Evolutionary conservation across 2,797 vertebrate species (phyloP).

Genomic region (Caiman crocodilus): DNA sequence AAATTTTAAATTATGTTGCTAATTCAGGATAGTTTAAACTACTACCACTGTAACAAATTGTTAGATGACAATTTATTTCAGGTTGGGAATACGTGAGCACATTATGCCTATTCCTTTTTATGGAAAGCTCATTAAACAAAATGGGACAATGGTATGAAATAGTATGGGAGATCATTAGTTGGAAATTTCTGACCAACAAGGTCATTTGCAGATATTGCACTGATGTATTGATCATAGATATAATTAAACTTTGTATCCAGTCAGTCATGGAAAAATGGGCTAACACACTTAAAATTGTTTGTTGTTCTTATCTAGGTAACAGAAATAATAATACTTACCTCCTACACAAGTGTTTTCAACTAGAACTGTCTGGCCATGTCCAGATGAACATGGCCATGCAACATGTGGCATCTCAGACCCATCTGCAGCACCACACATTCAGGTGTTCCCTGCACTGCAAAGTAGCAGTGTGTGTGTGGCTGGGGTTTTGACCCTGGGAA

Average conservation of each 20-base stretch:
- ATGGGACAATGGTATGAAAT: constrained; percentile 9
- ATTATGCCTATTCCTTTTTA: constrained; percentile 13
- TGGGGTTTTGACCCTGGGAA: no score
- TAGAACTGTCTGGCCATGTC: no score
- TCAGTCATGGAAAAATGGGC: constrained; percentile 12
- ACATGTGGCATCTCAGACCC: no score
- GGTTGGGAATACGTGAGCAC: neutral
- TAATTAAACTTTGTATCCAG: constrained; percentile 26
- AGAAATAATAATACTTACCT: neutral
- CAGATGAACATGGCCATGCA: no score
- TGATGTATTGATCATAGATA: neutral
- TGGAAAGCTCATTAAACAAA: constrained; percentile 6
- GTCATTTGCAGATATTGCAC: neutral
- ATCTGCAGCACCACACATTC: no score
- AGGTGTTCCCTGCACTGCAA: no score
- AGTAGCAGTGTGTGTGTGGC: no score
- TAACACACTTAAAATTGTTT: constrained; percentile 12
- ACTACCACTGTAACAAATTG: neutral
- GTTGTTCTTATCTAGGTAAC: neutral
- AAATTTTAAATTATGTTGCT: neutral
- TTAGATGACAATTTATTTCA: neutral
- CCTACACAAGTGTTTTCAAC: neutral
- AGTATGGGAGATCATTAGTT: neutral
- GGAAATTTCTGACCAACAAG: neutral
- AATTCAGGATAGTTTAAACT: neutral